These are phyloP conservation scores for Ectobius pallidus DNA, from an alignment of 2,888 invertebrate genomes.

Conservation along the genomic window DNA sequence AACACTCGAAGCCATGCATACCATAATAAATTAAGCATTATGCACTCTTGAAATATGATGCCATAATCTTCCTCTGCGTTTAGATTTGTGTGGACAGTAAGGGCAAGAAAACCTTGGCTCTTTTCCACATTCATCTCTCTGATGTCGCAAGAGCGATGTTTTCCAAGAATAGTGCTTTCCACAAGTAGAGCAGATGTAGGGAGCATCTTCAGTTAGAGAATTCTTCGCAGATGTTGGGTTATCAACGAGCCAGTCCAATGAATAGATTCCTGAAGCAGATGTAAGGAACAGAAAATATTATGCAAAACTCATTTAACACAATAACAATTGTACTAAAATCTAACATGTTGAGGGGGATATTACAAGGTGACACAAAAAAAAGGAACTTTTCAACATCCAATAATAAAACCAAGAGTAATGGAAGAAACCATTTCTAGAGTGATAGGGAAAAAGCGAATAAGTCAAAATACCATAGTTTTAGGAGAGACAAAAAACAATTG, in stretches of 20 bases:
- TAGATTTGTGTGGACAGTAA: constrained; percentile 12
- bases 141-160: neutral
- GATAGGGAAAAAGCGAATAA: no score
- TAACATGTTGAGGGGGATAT: no score
- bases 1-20: constrained; percentile 43
- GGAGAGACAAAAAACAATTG: no score
- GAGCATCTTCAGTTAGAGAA: no score
- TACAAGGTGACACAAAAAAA: no score
- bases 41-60: constrained; percentile 15
- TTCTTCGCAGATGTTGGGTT: neutral
- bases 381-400: no score
- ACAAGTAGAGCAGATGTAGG: neutral
- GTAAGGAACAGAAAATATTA: neutral
- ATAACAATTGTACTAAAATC: no score
- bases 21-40: constrained; percentile 54
- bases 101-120: constrained; percentile 4
- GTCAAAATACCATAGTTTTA: no score
- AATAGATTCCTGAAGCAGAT: neutral
- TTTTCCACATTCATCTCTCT: constrained; percentile 5
- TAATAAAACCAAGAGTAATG: no score
- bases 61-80: neutral
- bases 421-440: no score
- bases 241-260: constrained; percentile 9
- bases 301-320: no score
- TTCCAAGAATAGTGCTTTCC: constrained; percentile 1